Evolutionary conservation across 1,140 invertebrate species (phyloP), one percentile per base, ranked within the genome.

Genomic region (Rhagoletis pomonella): DNA sequence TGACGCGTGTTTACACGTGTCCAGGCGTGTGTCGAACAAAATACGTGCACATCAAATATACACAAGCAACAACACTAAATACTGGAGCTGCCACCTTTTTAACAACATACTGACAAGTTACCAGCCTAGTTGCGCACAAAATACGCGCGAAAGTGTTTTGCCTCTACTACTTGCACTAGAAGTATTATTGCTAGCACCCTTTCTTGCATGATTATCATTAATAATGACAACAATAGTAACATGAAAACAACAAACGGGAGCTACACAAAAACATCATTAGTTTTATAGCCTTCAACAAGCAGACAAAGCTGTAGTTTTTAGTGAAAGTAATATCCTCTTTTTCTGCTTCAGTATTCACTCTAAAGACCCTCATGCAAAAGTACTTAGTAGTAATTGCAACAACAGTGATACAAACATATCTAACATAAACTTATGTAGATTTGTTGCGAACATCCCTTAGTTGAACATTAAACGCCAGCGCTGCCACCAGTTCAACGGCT

Each of bases 1-100:
- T 90, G 90, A 88, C 90, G 91, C 47, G 47, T 89, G 90, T 90
- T 91, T 91, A 91, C 91, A 91, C 91, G 91, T 91, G 91, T 91
- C 91, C 29, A 90, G 90, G 73, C 73, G 73, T 81, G 73, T 19
- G 73, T 19, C 42, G 19, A 81, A 81, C 67, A 73, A 55, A 29
- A 10, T 10, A 55, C 50, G 10, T 7, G 10, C 50, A 55, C 50
- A 10, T 10, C 10, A 55, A 55, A 55, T 47, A 39, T 6, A 67
- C 9, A n/a, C 29, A 39, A 9, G 29, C 67, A 73, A 47, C 39
- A 44, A 42, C 39, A 44, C 10, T 9, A 69, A 44, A 55, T 55
- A 9, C 50, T 55, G 50, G 5, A 10, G 50, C 50, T 10, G 5
- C 10, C 50, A 55, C 1, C 5, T 29, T 29, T 29, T 0, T 29